phyloP scores from a whole-genome alignment of 2,797 vertebrate species.

The Stomatorhinus walkeri region DNA sequence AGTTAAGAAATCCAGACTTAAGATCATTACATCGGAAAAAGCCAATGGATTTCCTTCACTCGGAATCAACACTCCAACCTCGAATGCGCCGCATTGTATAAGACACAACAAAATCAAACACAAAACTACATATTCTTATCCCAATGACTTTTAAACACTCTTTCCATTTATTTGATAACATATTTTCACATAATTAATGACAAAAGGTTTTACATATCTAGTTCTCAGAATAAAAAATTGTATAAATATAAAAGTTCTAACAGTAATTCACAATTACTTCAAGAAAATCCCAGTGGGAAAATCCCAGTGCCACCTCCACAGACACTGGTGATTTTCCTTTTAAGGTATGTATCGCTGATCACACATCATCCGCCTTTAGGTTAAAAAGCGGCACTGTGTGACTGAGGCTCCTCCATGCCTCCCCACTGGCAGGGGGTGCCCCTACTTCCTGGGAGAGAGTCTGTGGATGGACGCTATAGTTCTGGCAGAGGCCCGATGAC shows the following conservation, averaged over 20 bases:
- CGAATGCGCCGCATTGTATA: not conserved
- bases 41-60: not conserved
- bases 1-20: not conserved
- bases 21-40: not conserved
- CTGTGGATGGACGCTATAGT: constrained; percentile 44
- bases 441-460: constrained; percentile 35
- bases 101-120: not conserved
- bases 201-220: not conserved
- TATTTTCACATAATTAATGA: not conserved
- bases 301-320: not conserved
- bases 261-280: not conserved
- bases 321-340: not conserved
- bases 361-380: not conserved
- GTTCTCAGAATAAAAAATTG: not conserved
- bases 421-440: not conserved
- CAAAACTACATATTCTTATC: not conserved
- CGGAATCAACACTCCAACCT: not conserved
- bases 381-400: not conserved
- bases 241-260: not conserved
- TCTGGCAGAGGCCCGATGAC: constrained; percentile 34
- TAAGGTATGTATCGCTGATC: not conserved
- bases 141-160: not conserved
- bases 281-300: not conserved
- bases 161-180: not conserved
- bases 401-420: not conserved